These are phyloP conservation scores for Leontocebus nigricollis DNA, from an alignment of 2,797 vertebrate species.

Conservation along the genomic window DNA sequence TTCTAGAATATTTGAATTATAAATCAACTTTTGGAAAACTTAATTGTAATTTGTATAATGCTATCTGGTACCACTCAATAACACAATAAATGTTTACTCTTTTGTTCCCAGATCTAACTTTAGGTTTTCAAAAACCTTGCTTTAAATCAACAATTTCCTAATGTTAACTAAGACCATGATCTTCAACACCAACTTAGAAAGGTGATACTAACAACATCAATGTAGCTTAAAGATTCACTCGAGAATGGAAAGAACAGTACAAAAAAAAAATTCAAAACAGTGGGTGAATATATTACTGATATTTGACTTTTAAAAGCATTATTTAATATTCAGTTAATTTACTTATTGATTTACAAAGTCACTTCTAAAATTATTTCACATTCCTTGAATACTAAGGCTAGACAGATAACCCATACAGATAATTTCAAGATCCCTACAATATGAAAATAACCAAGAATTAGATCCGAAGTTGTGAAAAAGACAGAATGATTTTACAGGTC, in stretches of 20 bases:
- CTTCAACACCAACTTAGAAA: slow-evolving; percentile 31
- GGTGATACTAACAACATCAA: background rate
- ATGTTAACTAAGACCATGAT: slow-evolving; percentile 1
- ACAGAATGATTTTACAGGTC: background rate
- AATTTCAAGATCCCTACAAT: slow-evolving; percentile 1
- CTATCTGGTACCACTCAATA: slow-evolving; percentile 36
- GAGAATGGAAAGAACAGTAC: slow-evolving; percentile 29
- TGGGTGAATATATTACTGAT: background rate
- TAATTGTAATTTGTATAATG: background rate
- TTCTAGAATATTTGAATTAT: slow-evolving; percentile 1
- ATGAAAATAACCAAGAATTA: slow-evolving; percentile 24
- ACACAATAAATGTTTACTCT: background rate
- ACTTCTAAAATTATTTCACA: slow-evolving; percentile 28
- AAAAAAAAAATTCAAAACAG: slow-evolving; percentile 28
- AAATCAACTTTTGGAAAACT: slow-evolving; percentile 46
- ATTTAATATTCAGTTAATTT: background rate
- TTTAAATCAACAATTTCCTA: slow-evolving; percentile 35
- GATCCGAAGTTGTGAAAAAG: background rate
- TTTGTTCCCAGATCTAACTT: background rate
- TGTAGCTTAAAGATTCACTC: background rate
- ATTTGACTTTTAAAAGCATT: slow-evolving; percentile 19
- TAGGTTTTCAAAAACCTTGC: background rate
- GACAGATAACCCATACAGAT: background rate
- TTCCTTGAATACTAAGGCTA: background rate
- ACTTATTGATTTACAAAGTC: background rate